These are phyloP conservation scores for Cacoxenus indagator DNA, from an alignment of 2,888 invertebrate genomes.

Conservation along the genomic window DNA sequence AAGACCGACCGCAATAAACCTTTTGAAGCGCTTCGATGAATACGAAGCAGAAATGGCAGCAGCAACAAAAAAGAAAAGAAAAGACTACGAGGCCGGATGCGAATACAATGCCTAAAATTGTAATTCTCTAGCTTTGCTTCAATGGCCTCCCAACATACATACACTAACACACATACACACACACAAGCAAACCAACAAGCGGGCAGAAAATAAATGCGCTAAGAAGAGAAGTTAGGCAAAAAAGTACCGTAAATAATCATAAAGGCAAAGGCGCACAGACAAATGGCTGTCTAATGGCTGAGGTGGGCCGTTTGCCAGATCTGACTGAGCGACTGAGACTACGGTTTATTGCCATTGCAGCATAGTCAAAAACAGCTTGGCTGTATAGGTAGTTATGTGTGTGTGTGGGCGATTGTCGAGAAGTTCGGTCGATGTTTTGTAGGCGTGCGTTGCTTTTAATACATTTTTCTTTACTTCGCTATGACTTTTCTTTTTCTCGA, in stretches of 20 bases:
- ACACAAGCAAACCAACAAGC: not conserved
- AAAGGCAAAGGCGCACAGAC: slow-evolving; percentile 17
- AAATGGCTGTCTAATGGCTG: slow-evolving; percentile 11
- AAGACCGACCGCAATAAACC: slow-evolving; percentile 63
- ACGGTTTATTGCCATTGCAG: not conserved
- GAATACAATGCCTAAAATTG: slow-evolving; percentile 11
- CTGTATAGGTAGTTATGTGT: not conserved
- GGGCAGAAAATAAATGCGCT: not conserved
- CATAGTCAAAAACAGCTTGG: not conserved
- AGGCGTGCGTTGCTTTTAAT: slow-evolving; percentile 1
- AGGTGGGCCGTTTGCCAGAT: not conserved
- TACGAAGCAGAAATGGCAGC: slow-evolving; percentile 3
- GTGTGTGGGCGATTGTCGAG: not conserved
- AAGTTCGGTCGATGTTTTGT: not conserved
- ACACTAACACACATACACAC: too few species aligned
- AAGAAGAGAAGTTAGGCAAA: not conserved
- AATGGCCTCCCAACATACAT: not conserved
- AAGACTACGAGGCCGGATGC: not conserved
- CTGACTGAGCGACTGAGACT: not conserved
- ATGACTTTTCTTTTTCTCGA: not conserved
- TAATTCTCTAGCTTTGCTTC: not conserved
- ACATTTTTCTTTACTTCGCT: not conserved
- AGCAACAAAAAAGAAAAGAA: not conserved
- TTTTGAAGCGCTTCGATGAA: slow-evolving; percentile 37
- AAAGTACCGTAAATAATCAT: slow-evolving; percentile 4